phyloP scores from a whole-genome alignment of 2,888 invertebrate genomes.

The Deilephila porcellus region DNA sequence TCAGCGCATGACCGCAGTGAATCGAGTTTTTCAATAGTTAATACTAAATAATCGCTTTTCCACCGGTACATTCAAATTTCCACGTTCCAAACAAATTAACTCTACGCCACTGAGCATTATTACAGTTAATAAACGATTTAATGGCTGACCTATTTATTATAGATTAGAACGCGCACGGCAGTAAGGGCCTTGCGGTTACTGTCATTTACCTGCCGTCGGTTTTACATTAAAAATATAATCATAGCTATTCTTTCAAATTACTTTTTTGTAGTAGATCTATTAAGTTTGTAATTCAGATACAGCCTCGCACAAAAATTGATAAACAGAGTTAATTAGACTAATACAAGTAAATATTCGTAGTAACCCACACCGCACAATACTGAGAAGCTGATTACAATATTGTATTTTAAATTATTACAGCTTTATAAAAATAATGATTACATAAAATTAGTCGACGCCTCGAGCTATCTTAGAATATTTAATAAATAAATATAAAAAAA shows the following conservation, averaged over 20 bases:
- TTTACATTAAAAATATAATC: not conserved
- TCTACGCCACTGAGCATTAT: slow-evolving; percentile 60
- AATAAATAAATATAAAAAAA: no score
- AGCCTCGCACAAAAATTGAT: no score
- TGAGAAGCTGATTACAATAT: no score
- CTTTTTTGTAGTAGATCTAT: no score
- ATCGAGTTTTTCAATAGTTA: slow-evolving; percentile 48
- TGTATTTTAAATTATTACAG: no score
- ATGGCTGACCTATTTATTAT: slow-evolving; percentile 61
- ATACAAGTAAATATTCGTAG: no score
- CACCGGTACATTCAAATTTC: slow-evolving; percentile 55
- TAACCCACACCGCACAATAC: no score
- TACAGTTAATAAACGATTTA: slow-evolving; percentile 64
- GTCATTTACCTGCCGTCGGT: slow-evolving; percentile 33
- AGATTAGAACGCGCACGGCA: slow-evolving; percentile 58
- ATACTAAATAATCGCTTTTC: slow-evolving; percentile 45
- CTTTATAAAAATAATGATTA: no score
- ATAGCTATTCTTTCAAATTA: not conserved
- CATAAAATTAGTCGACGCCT: no score
- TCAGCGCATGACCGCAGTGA: slow-evolving; percentile 37
- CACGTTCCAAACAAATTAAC: slow-evolving; percentile 62
- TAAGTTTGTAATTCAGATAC: no score
- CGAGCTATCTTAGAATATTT: no score
- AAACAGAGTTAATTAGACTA: no score
- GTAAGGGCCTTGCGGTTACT: slow-evolving; percentile 43